phyloP scores from a whole-genome alignment of 2,888 invertebrate species.

The Dasysyrphus tricinctus region DNA sequence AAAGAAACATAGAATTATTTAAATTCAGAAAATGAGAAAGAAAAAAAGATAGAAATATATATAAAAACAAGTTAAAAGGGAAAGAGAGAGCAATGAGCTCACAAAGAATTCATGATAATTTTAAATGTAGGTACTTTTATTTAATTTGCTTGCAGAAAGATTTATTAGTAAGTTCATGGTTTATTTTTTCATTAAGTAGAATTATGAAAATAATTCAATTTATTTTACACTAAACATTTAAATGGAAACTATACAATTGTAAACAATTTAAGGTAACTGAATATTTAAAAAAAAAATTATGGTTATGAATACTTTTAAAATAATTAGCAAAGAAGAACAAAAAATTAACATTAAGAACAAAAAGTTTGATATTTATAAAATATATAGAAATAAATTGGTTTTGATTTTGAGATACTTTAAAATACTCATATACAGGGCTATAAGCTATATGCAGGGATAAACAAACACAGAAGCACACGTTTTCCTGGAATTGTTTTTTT shows the following conservation, averaged over 20 bases:
- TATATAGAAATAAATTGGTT: too few relatives aligned
- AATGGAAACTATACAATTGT: not conserved
- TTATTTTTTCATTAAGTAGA: not conserved
- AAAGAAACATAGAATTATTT: not conserved
- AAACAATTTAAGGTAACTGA: too few relatives aligned
- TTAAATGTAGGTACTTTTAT: not conserved
- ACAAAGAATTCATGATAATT: not conserved
- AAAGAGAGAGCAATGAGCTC: slow-evolving; percentile 2
- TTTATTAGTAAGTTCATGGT: not conserved
- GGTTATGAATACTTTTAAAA: too few relatives aligned
- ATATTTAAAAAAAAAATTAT: too few relatives aligned
- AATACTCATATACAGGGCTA: too few relatives aligned
- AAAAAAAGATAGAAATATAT: not conserved
- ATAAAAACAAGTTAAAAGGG: not conserved
- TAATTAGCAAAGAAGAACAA: too few relatives aligned
- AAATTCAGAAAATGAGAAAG: not conserved
- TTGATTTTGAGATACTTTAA: too few relatives aligned
- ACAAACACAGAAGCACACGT: too few relatives aligned
- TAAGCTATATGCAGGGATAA: too few relatives aligned
- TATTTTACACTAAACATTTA: not conserved
- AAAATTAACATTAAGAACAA: too few relatives aligned
- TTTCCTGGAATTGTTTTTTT: too few relatives aligned
- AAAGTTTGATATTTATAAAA: too few relatives aligned
- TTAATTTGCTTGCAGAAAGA: not conserved
- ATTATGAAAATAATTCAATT: not conserved